Percentiles rank a stretch among this genome's conserved stretches.
These are phyloP conservation scores for Cheilosia variabilis DNA, from an alignment of 2,888 invertebrate species.

Conservation along the genomic window DNA sequence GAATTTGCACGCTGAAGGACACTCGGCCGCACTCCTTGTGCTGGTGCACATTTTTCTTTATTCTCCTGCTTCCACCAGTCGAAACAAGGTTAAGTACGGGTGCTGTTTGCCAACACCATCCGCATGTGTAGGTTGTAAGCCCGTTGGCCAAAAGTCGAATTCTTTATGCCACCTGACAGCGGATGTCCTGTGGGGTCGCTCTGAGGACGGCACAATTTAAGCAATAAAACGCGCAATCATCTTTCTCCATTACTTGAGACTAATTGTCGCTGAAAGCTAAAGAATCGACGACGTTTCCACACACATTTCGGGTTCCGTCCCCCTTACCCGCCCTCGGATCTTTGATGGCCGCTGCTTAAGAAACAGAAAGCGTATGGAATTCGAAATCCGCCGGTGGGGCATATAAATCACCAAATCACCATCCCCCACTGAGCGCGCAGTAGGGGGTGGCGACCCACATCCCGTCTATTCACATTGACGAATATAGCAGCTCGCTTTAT, in stretches of 20 bases:
- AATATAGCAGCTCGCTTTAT: slow-evolving; percentile 66
- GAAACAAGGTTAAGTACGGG: slow-evolving; percentile 69
- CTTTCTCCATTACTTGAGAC: slow-evolving; percentile 47
- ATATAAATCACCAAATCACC: slow-evolving; percentile 73
- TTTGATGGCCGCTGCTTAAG: slow-evolving; percentile 57
- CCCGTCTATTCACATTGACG: slow-evolving; percentile 26
- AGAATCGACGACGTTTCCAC: slow-evolving; percentile 28
- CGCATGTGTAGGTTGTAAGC: slow-evolving; percentile 35
- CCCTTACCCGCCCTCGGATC: neutral
- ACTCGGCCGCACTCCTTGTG: slow-evolving; percentile 60
- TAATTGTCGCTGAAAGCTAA: slow-evolving; percentile 71
- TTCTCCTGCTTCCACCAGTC: slow-evolving; percentile 35
- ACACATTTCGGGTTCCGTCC: slow-evolving; percentile 6
- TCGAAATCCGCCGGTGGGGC: slow-evolving; percentile 65
- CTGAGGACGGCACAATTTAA: slow-evolving; percentile 20
- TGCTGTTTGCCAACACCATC: slow-evolving; percentile 63
- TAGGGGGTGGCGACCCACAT: slow-evolving; percentile 41
- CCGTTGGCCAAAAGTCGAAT: slow-evolving; percentile 46
- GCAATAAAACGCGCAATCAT: slow-evolving; percentile 52
- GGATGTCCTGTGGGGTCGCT: slow-evolving; percentile 46
- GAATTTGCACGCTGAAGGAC: slow-evolving; percentile 70
- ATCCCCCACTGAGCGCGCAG: slow-evolving; percentile 49
- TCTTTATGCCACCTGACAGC: slow-evolving; percentile 53
- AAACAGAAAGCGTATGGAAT: slow-evolving; percentile 61
- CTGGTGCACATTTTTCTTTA: slow-evolving; percentile 45